Percentiles rank a stretch among this genome's conserved stretches.
Conservation (phyloP, 2,113 vertebrate genomes). For the Pelecanoides urinatrix region DNA sequence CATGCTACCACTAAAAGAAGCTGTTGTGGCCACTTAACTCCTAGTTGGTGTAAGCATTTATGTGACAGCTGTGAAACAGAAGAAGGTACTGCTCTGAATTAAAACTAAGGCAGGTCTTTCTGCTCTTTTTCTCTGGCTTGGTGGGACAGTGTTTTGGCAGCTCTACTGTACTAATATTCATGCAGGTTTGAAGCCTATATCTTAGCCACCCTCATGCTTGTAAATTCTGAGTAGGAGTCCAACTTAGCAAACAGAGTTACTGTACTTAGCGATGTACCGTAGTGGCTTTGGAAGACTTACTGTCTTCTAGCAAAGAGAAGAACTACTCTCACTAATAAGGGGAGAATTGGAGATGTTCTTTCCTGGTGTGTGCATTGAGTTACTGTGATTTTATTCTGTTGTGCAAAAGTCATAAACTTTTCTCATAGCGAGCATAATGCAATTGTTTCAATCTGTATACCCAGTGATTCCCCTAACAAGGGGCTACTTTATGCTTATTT, state of each 20-base stretch:
- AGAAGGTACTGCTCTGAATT: neutral
- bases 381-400: neutral
- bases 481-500: neutral
- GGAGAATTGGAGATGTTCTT: neutral
- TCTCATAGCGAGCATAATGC: neutral
- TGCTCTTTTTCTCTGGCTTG: neutral
- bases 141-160: neutral
- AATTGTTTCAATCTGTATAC: neutral
- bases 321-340: neutral
- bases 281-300: neutral
- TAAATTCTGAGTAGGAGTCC: neutral
- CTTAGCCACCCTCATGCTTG: neutral
- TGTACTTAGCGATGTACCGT: neutral
- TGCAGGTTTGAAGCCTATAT: neutral
- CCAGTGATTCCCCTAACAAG: neutral
- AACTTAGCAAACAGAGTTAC: neutral
- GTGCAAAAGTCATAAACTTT: neutral
- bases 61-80: neutral
- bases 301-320: neutral
- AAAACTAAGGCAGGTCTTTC: neutral
- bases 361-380: neutral
- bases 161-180: neutral
- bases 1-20: neutral
- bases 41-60: neutral
- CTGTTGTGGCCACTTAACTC: neutral